Base-by-base conservation (phyloP, 2,113 vertebrate species). In the Syngnathoides biaculeatus region DNA sequence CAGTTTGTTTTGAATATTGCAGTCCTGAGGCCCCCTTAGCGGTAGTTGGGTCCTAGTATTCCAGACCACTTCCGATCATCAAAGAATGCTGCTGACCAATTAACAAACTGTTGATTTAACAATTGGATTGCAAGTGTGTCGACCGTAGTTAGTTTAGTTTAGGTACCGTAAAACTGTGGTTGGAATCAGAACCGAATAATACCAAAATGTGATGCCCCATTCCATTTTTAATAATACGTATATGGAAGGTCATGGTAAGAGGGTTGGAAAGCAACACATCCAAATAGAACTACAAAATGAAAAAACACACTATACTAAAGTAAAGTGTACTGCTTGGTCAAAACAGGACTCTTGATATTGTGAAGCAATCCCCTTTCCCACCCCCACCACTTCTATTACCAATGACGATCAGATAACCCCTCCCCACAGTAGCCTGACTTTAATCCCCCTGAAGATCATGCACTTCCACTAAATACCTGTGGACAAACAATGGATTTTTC, bases 401-500 rank as follows among this genome's bases (percentile, higher is more conserved):
- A 81, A 75, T 83, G 84, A 89, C 87, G 85, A 87, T 79, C 77
- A 87, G 81, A 71, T 73, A 79, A 86, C 64, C 57, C 17, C 26
- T 82, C 85, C 87, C 81, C 65, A n/a, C 38, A 43, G 52, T 79
- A 84, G 86, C 88, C 86, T 85, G 87, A 88, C 80, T 83, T 78
- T 88, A 89, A 89, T 90, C 89, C 88, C 84, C 72, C 75, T 77
- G 87, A 87, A 89, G 79, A 87, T 88, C 88, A 81, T 80, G 77
- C 80, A 85, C 84, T 83, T 82, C 84, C 75, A 65, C 87, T 86
- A 87, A 89, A 87, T 84, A 89, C 84, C 90, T 89, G 89, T 88
- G 84, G 84, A 90, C 87, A 89, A 86, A 89, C 88, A 88, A 90
- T 88, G 74, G 89, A 89, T 90, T 90, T 88, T 85, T 90, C 84